Evolutionary conservation across 1,140 invertebrate species (phyloP).

Genomic region (Polyergus mexicanus): DNA sequence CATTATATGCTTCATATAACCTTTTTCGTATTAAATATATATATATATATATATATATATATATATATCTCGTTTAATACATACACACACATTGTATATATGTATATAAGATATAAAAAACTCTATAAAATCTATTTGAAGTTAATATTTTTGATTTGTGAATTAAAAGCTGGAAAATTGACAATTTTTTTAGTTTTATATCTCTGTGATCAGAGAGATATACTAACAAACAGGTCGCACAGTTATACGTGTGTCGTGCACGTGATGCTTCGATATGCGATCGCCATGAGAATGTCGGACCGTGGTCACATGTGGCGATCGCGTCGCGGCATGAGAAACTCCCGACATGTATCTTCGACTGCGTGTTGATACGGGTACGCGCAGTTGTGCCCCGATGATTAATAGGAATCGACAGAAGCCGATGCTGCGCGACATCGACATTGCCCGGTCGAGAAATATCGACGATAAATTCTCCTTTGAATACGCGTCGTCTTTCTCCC

Average conservation of each 20-base stretch:
- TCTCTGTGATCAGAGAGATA: background rate
- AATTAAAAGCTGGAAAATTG: background rate
- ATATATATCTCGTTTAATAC: background rate
- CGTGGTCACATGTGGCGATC: conserved; percentile 64
- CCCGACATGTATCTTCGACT: conserved; percentile 49
- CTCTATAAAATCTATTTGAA: background rate
- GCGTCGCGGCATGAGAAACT: conserved; percentile 64
- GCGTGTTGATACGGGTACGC: conserved; percentile 27
- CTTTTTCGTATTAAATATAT: too few species aligned
- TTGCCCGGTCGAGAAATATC: conserved; percentile 47
- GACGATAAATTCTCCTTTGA: conserved; percentile 68
- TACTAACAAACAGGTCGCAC: background rate
- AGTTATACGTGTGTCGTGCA: conserved; percentile 59
- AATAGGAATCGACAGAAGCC: conserved; percentile 71
- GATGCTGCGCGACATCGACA: conserved; percentile 37
- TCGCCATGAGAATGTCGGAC: conserved; percentile 69
- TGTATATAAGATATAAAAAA: background rate
- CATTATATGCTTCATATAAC: too few species aligned
- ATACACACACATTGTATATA: background rate
- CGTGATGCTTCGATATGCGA: conserved; percentile 69
- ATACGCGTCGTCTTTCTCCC: conserved; percentile 7
- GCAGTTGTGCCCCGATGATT: conserved; percentile 59
- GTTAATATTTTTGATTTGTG: background rate
- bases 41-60: too few species aligned
- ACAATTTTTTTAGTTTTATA: background rate